Conservation (phyloP, 2,797 vertebrate species). For the Dipus sagitta region DNA sequence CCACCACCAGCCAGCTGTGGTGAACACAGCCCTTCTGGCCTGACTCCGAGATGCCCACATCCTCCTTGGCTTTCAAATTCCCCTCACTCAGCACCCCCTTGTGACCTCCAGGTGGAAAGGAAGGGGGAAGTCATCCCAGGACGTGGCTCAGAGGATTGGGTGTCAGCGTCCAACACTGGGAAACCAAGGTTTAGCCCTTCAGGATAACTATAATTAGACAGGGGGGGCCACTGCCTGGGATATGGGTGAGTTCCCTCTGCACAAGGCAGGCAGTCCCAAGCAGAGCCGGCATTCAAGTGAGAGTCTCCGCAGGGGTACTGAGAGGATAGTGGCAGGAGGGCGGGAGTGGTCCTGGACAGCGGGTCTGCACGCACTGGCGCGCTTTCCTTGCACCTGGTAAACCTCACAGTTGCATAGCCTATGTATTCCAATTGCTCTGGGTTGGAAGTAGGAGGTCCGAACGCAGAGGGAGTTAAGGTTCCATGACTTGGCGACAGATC, state of each 20-base stretch:
- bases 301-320: constrained; percentile 20
- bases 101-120: constrained; percentile 56
- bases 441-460: neutral
- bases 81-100: constrained; percentile 50
- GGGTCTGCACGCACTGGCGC: neutral
- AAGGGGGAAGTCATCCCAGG: constrained; percentile 46
- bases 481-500: neutral
- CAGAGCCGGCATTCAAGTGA: neutral
- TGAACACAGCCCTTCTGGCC: neutral
- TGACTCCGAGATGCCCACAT: neutral
- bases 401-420: neutral
- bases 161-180: constrained; percentile 41
- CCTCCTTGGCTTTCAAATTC: constrained; percentile 17
- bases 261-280: neutral
- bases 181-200: constrained; percentile 23
- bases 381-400: neutral
- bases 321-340: neutral
- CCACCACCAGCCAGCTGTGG: neutral
- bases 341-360: neutral
- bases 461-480: neutral
- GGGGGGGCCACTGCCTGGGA: neutral
- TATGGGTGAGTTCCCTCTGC: neutral
- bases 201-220: constrained; percentile 79
- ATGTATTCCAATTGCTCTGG: neutral
- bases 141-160: constrained; percentile 11